Percentiles rank a stretch among this genome's conserved stretches.
Evolutionary conservation across 2,797 vertebrate species (phyloP).

Genomic region (Anabacerthia variegaticeps): DNA sequence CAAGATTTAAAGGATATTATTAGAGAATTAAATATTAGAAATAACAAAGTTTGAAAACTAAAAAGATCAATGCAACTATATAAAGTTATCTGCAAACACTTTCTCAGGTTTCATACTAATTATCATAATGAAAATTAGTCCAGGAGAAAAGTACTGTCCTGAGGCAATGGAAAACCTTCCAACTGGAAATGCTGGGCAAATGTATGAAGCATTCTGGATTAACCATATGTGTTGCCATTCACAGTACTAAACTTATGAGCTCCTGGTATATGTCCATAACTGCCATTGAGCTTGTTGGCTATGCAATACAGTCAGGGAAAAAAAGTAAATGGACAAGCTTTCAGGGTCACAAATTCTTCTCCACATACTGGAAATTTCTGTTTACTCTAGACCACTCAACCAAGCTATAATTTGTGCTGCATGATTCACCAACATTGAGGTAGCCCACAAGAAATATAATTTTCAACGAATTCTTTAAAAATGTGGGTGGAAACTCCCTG

Average conservation of each 20-base stretch:
- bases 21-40: neutral
- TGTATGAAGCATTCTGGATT: neutral
- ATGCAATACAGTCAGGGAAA: neutral
- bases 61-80: neutral
- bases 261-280: neutral
- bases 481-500: neutral
- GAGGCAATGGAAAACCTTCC: neutral
- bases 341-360: neutral
- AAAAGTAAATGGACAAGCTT: neutral
- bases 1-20: neutral
- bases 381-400: neutral
- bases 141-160: neutral
- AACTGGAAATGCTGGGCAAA: neutral
- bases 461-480: neutral
- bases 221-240: neutral
- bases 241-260: neutral
- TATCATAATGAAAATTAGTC: neutral
- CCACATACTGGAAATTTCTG: slow-evolving; percentile 39
- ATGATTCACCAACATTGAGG: slow-evolving; percentile 8
- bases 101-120: neutral
- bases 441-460: neutral
- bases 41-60: neutral
- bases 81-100: neutral
- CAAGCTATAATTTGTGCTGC: neutral
- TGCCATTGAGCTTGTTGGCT: neutral